These are phyloP conservation scores for Silurus glanis DNA, from an alignment of 2,113 vertebrate genomes.

Conservation along the genomic window DNA sequence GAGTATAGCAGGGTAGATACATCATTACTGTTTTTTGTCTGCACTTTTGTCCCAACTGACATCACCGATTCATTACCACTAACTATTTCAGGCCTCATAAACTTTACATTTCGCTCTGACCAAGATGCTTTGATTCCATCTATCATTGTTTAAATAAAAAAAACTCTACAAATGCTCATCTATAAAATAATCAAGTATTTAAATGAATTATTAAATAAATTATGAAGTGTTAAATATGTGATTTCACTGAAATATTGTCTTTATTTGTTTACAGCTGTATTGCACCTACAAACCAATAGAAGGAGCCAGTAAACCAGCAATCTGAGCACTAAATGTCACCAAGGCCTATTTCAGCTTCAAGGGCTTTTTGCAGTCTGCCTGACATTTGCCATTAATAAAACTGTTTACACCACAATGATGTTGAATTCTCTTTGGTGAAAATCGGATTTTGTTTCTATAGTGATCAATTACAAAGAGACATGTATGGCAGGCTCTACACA, in stretches of 20 bases:
- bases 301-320: conserved; percentile 6
- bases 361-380: neutral
- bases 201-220: too few relatives aligned
- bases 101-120: neutral
- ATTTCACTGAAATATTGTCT: neutral
- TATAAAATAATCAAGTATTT: neutral
- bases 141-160: neutral
- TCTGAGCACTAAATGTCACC: neutral
- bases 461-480: neutral
- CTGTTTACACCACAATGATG: neutral
- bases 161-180: neutral
- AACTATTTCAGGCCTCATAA: neutral
- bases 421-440: neutral
- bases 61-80: neutral
- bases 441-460: neutral
- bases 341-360: neutral
- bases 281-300: neutral
- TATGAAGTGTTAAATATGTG: neutral
- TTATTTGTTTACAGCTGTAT: neutral
- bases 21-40: neutral
- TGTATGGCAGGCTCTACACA: neutral
- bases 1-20: neutral
- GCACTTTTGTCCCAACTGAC: neutral
- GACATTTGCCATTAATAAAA: neutral
- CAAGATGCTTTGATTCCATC: neutral